Evolutionary conservation across 2,113 vertebrate species (phyloP), one percentile per base, ranked within the genome.

Genomic region (Polypterus bichir): DNA sequence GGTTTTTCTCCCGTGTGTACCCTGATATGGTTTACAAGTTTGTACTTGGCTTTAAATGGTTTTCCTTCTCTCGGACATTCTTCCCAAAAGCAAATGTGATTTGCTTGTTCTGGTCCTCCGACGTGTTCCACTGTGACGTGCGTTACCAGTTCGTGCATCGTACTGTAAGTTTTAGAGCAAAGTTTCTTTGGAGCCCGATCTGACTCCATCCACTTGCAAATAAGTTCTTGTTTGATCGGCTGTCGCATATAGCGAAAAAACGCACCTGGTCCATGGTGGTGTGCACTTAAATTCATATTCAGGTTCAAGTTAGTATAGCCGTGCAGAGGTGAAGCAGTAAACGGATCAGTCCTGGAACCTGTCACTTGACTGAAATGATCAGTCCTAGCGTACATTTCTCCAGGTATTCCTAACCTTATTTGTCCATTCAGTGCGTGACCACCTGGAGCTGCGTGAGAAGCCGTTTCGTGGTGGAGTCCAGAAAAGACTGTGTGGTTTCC

Each of bases 231-330:
- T 74, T 99, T 98, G 80, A 98, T 97, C 73, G 96, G 90, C 71
- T 98, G 96, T 77, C 94, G 86, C 96, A 98, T 97, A 80, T 98
- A 99, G 66, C 96, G 92, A 69, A 99, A 97, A 78, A 99, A 99
- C 58, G 95, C 96, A 4, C 94, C 95, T 48, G 93, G 86, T 78
- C 92, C 89, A 69, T 94, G 92, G 63, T 92, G 89, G 64, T 90
- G 85, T 61, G 92, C 84, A 77, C 89, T 86, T 60, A 96, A 74
- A 69, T 93, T 97, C 90, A 97, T 91, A 76, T 94, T 97, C 70
- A 89, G 76, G 77, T 87, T 88, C 83, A 97, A 83, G 77, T 88
- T 90, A 70, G 90, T 74, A 80, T 92, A 94, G 87, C 86, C 79
- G 61, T 92, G 93, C 68, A 97, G 80, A 48, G 94, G 85, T 73